Evolutionary conservation across 2,888 invertebrate genomes (phyloP).

Genomic region (Helicoverpa assulta): DNA sequence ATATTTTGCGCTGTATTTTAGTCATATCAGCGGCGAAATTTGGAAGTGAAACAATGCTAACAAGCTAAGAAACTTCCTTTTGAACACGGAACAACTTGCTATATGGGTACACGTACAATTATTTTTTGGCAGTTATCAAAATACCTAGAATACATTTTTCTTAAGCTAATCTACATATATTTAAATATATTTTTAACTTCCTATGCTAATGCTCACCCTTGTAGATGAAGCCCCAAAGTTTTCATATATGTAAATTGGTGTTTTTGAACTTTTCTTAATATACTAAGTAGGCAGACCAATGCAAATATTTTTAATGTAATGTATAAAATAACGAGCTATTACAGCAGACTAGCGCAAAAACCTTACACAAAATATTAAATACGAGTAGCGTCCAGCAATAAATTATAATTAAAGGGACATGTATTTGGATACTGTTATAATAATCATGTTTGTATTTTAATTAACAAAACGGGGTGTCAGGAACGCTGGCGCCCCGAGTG

Average conservation of each 20-base stretch:
- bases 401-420: slow-evolving; percentile 31
- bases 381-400: slow-evolving; percentile 19
- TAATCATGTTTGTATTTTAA: slow-evolving; percentile 46
- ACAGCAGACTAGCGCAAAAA: slow-evolving; percentile 14
- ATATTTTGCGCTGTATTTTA: slow-evolving; percentile 40
- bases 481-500: slow-evolving; percentile 12
- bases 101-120: not conserved
- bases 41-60: slow-evolving; percentile 4
- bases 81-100: not conserved
- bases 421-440: slow-evolving; percentile 35
- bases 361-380: slow-evolving; percentile 13
- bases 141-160: not conserved
- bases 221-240: not conserved
- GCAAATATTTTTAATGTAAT: not conserved
- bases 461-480: slow-evolving; percentile 47
- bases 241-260: not conserved
- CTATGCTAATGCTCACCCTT: not conserved
- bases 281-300: not conserved
- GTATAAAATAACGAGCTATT: not conserved
- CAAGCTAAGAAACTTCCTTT: slow-evolving; percentile 20
- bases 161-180: not conserved
- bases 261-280: not conserved
- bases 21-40: slow-evolving; percentile 14
- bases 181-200: not conserved
- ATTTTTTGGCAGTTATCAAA: not conserved